Percentiles rank a stretch among this genome's conserved stretches.
Evolutionary conservation across 1,140 invertebrate species (phyloP).

Genomic region (Mactra quadrangularis): DNA sequence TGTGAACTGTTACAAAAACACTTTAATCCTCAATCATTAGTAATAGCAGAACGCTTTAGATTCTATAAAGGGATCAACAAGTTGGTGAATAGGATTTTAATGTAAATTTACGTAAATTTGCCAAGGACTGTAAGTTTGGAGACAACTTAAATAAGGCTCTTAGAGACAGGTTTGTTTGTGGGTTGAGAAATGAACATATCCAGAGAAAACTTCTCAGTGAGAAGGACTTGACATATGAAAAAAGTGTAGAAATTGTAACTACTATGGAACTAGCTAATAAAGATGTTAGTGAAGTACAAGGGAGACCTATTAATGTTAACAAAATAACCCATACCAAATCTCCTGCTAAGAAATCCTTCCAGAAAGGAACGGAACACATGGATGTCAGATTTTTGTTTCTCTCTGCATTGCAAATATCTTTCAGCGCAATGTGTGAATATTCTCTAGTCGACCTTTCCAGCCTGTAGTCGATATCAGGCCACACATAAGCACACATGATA

Average conservation of each 20-base stretch:
- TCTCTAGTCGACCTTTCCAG: constrained; percentile 39
- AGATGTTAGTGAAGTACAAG: not conserved
- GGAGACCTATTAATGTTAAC: no score
- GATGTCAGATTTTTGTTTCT: constrained; percentile 19
- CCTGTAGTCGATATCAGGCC: constrained; percentile 2
- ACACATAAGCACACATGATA: constrained; percentile 1
- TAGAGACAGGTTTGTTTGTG: not conserved
- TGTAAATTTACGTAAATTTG: constrained; percentile 15
- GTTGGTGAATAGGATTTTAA: not conserved
- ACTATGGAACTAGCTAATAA: not conserved
- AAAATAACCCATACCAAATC: no score
- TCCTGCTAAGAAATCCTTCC: no score
- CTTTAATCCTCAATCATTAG: no score
- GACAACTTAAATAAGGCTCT: no score
- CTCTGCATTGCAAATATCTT: constrained; percentile 38
- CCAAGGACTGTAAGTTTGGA: not conserved
- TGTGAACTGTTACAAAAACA: no score
- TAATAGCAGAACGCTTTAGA: no score
- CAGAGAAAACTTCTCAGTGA: constrained; percentile 18
- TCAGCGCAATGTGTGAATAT: constrained; percentile 12
- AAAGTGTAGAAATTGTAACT: constrained; percentile 9
- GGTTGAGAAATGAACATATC: constrained; percentile 1
- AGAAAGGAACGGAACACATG: constrained; percentile 2
- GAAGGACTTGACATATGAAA: constrained; percentile 5
- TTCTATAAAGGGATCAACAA: constrained; percentile 2